Evolutionary conservation across 2,888 invertebrate species (phyloP).

Genomic region (Morpho achilles): DNA sequence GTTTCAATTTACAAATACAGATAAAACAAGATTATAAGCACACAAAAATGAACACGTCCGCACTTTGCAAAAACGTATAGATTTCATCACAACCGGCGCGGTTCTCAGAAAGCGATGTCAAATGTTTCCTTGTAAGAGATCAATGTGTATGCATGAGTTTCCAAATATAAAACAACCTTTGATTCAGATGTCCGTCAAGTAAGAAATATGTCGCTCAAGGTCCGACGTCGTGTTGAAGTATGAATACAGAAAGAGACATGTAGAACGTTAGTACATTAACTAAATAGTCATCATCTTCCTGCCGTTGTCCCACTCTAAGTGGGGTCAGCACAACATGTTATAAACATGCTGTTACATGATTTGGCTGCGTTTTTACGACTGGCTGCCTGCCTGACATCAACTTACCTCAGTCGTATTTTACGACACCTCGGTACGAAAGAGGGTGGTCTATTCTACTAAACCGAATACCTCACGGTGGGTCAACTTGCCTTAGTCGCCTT

Average conservation of each 20-base stretch:
- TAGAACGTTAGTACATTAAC: conserved; percentile 6
- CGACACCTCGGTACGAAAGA: too few relatives aligned
- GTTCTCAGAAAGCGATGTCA: conserved; percentile 12
- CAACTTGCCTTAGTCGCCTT: too few relatives aligned
- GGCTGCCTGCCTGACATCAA: too few relatives aligned
- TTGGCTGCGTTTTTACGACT: too few relatives aligned
- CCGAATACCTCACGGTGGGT: too few relatives aligned
- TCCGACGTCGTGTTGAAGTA: conserved; percentile 29
- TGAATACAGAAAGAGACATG: conserved; percentile 18
- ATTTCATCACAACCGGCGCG: not conserved
- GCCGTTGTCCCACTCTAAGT: too few relatives aligned
- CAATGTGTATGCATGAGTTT: conserved; percentile 21
- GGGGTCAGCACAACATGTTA: too few relatives aligned
- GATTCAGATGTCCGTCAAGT: conserved; percentile 29
- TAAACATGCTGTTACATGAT: too few relatives aligned
- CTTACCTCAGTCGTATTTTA: too few relatives aligned
- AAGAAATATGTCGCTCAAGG: conserved; percentile 27
- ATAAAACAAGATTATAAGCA: too few relatives aligned
- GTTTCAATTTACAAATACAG: too few relatives aligned
- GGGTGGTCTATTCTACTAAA: too few relatives aligned
- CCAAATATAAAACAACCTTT: conserved; percentile 24
- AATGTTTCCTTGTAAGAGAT: conserved; percentile 5
- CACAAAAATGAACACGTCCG: not conserved
- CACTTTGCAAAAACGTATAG: not conserved
- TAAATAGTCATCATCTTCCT: conserved; percentile 3